Conservation (phyloP, 2,797 vertebrate genomes). For the Trichosurus vulpecula region DNA sequence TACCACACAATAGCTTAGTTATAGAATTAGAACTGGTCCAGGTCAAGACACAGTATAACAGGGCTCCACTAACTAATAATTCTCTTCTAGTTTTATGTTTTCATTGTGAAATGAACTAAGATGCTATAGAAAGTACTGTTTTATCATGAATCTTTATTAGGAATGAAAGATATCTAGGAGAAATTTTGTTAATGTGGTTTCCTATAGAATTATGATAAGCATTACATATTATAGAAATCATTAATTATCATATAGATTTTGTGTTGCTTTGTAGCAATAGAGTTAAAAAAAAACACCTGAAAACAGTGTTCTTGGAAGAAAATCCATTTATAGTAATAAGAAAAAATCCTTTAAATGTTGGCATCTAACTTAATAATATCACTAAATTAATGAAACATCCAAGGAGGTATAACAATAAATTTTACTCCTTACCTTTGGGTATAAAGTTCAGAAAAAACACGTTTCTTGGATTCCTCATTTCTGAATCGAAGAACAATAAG, state of each 20-base stretch:
- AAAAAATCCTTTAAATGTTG: conserved; percentile 62
- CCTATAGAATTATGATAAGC: background rate
- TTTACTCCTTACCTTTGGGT: background rate
- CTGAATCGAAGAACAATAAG: background rate
- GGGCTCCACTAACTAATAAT: background rate
- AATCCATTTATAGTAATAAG: conserved; percentile 65
- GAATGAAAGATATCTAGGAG: background rate
- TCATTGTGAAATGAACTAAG: background rate
- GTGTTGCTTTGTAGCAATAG: background rate
- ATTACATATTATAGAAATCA: background rate
- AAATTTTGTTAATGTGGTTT: background rate
- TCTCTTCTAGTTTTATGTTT: background rate
- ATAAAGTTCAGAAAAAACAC: background rate
- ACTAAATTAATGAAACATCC: conserved; percentile 62
- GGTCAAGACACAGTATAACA: background rate
- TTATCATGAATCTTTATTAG: background rate
- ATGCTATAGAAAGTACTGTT: background rate
- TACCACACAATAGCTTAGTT: background rate
- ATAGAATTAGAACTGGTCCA: background rate
- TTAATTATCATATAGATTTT: background rate
- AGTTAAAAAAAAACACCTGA: background rate
- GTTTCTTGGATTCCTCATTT: background rate
- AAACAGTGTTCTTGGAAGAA: conserved; percentile 62
- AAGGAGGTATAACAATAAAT: background rate
- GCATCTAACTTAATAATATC: conserved; percentile 66